Conservation (phyloP, 2,888 invertebrate species). For the Helobdella robusta region DNA sequence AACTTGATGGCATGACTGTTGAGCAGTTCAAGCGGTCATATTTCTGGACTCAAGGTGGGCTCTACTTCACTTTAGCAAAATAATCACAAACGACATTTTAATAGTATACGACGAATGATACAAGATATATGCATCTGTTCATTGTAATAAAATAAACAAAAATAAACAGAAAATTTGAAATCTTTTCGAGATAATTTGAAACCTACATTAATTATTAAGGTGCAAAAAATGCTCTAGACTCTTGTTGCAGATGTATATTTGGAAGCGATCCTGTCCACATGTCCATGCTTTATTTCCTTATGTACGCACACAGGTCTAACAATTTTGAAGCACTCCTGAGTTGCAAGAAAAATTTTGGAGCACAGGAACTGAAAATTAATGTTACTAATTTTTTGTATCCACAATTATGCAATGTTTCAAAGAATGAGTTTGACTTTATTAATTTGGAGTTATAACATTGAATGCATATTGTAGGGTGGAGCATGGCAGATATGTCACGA, state of each 20-base stretch:
- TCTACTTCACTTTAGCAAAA: neutral
- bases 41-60: neutral
- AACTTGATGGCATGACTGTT: neutral
- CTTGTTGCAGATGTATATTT: constrained; percentile 42
- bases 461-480: constrained; percentile 38
- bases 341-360: constrained; percentile 39
- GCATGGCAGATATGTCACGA: constrained; percentile 42
- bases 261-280: constrained; percentile 45
- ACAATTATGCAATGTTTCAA: neutral
- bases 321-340: constrained; percentile 42
- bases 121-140: too few relatives aligned
- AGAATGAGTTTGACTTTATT: neutral
- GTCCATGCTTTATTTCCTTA: constrained; percentile 45
- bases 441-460: neutral
- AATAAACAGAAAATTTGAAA: too few relatives aligned
- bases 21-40: constrained; percentile 4
- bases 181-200: too few relatives aligned
- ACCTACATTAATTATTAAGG: too few relatives aligned
- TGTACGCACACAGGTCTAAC: constrained; percentile 43
- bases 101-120: too few relatives aligned
- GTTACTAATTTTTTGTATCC: constrained; percentile 35
- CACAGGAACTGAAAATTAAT: constrained; percentile 45
- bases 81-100: too few relatives aligned
- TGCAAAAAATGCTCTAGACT: constrained; percentile 39
- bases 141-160: too few relatives aligned